Base-by-base conservation (phyloP, 30 jellyfish, hydroid and myxozoan genomes). In the Pseudorhiza aurosa region DNA sequence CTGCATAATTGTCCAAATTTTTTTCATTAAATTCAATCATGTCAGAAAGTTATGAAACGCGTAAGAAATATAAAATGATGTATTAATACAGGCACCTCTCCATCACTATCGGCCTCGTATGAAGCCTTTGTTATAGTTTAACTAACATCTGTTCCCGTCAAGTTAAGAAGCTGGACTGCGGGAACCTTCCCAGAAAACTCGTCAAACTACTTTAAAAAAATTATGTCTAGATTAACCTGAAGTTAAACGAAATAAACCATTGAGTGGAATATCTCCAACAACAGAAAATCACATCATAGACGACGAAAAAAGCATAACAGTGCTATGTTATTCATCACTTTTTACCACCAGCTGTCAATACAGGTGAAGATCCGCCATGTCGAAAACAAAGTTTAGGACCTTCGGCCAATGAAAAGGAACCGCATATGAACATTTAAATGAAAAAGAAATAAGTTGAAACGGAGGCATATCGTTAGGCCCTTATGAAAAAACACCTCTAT, bases 301-400 rank as follows among this genome's bases (percentile, higher is more conserved):
- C 35, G 29, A 21, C 44, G 82, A 68, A 68, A 47, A 51, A 43
- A 68, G 27, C 82, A 73, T 40, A 40, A 56, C 67, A 73, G 50
- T 56, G 86, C 86, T 73, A 50, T 73, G 86, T 73, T 73, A 53
- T 73, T 73, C 86, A 51, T 27, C 86, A 39, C 32, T 73, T 53
- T 49, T 56, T 73, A 53, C 86, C 86, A 73, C 86, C 86, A 73
- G 86, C 86, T 73, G 86, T 73, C 86, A 36, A 70, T 73, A 50
- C 86, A 73, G 86, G 86, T 73, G 86, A 73, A 50, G 86, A 55
- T 73, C 86, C 86, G 86, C 86, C 86, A 73, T 73, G 75, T 50
- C 86, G 67, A 53, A 73, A 73, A 73, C 86, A 73, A 71, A 39
- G 65, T 68, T 59, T 46, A 46, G 68, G 86, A 65, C 49, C 75